Evolutionary conservation across 2,113 vertebrate species (phyloP).

Genomic region (Anarrhichthys ocellatus): DNA sequence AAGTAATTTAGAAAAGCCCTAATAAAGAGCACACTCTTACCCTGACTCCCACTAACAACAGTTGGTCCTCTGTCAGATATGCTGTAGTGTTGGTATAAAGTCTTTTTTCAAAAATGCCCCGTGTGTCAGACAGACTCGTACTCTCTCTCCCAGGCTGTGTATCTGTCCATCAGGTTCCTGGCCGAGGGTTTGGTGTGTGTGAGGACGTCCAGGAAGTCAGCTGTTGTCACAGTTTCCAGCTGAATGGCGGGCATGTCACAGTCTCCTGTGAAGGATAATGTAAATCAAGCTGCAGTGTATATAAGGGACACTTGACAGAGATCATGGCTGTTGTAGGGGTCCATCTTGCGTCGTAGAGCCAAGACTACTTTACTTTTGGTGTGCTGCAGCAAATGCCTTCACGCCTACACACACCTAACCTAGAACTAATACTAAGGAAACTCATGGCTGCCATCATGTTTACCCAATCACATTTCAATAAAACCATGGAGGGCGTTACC

Average conservation of each 20-base stretch:
- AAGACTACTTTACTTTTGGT: too few relatives aligned
- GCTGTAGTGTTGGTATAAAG: not conserved
- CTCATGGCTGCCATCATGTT: too few relatives aligned
- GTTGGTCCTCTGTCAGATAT: not conserved
- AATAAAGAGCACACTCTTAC: not conserved
- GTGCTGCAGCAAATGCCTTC: too few relatives aligned
- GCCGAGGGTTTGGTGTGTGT: conserved; percentile 92
- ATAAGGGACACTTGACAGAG: not conserved
- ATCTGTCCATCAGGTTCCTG: conserved; percentile 88
- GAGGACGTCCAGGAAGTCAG: conserved; percentile 91
- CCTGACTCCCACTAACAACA: not conserved
- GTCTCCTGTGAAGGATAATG: conserved; percentile 65
- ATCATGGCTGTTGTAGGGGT: not conserved
- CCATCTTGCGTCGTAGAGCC: too few relatives aligned
- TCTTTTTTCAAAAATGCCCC: not conserved
- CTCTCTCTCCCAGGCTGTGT: conserved; percentile 90
- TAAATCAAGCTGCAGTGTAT: not conserved
- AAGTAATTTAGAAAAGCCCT: not conserved
- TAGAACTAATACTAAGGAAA: too few relatives aligned
- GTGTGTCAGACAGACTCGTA: conserved; percentile 89
- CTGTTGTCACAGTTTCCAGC: conserved; percentile 90
- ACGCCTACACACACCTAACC: too few relatives aligned
- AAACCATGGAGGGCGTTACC: too few relatives aligned
- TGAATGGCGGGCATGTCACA: conserved; percentile 76
- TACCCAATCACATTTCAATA: too few relatives aligned